Conservation (phyloP, 2,888 invertebrate genomes). For the Phanerotoma sp. region DNA sequence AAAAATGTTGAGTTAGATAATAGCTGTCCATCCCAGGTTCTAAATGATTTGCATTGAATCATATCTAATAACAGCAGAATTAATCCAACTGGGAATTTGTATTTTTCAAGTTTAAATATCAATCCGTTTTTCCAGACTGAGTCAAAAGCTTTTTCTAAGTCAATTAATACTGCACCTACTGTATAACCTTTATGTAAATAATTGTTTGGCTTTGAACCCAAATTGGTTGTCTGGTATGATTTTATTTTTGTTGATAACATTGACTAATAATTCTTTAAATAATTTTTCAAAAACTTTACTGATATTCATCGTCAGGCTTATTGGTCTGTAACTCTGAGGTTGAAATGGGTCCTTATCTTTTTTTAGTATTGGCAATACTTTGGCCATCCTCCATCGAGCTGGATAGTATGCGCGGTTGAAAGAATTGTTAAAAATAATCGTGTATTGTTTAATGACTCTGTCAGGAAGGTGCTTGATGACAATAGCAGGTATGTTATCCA, state of each 20-base stretch:
- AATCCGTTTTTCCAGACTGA: slow-evolving; percentile 15
- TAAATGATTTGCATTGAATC: slow-evolving; percentile 7
- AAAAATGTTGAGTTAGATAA: neutral
- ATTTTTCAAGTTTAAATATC: slow-evolving; percentile 6
- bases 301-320: slow-evolving; percentile 23
- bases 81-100: slow-evolving; percentile 7
- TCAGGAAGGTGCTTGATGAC: slow-evolving; percentile 19
- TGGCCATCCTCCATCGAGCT: slow-evolving; percentile 23
- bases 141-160: slow-evolving; percentile 21
- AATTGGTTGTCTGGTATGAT: slow-evolving; percentile 29
- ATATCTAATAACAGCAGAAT: slow-evolving; percentile 13
- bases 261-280: slow-evolving; percentile 2
- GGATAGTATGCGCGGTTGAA: slow-evolving; percentile 20
- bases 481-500: slow-evolving; percentile 13
- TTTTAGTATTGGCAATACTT: slow-evolving; percentile 28
- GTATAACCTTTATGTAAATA: slow-evolving; percentile 3
- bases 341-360: slow-evolving; percentile 23
- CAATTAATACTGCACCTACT: slow-evolving; percentile 14
- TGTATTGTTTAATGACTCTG: slow-evolving; percentile 11
- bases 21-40: neutral
- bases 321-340: slow-evolving; percentile 29
- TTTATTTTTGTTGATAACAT: neutral
- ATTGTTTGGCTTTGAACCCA: slow-evolving; percentile 23
- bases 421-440: slow-evolving; percentile 17
- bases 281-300: slow-evolving; percentile 28